Evolutionary conservation across 2,113 vertebrate genomes (phyloP).

Genomic region (Lynx canadensis): DNA sequence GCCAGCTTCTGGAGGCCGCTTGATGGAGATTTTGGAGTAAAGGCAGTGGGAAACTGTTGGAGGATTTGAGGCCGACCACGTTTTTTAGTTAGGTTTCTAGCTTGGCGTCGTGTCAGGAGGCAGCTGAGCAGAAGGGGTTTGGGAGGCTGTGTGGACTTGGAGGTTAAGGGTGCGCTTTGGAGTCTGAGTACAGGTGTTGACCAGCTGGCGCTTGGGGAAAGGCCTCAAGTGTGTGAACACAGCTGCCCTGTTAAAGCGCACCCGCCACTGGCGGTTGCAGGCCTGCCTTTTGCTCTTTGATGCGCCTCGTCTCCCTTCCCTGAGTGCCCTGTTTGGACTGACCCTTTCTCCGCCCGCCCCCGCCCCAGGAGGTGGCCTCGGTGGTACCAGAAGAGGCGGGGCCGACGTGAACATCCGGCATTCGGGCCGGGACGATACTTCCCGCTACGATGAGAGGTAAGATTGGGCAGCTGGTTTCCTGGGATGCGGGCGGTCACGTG

Average conservation of each 20-base stretch:
- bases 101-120: neutral
- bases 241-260: neutral
- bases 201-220: neutral
- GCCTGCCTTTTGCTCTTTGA: neutral
- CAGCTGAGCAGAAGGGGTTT: accelerated
- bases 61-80: neutral
- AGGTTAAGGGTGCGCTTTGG: neutral
- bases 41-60: neutral
- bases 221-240: accelerated
- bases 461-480: constrained; percentile 30
- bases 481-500: neutral
- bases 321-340: neutral
- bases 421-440: constrained; percentile 94
- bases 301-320: too few species aligned
- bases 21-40: neutral
- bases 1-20: neutral
- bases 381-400: constrained; percentile 93
- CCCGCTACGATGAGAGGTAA: constrained; percentile 92
- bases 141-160: accelerated
- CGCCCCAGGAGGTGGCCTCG: constrained; percentile 91
- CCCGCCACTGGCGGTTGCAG: too few species aligned
- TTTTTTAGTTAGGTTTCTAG: neutral
- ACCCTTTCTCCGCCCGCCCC: neutral
- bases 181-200: too few species aligned
- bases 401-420: constrained; percentile 96